These are phyloP conservation scores for Dorcus hopei DNA, from an alignment of 2,888 invertebrate genomes.

Conservation along the genomic window DNA sequence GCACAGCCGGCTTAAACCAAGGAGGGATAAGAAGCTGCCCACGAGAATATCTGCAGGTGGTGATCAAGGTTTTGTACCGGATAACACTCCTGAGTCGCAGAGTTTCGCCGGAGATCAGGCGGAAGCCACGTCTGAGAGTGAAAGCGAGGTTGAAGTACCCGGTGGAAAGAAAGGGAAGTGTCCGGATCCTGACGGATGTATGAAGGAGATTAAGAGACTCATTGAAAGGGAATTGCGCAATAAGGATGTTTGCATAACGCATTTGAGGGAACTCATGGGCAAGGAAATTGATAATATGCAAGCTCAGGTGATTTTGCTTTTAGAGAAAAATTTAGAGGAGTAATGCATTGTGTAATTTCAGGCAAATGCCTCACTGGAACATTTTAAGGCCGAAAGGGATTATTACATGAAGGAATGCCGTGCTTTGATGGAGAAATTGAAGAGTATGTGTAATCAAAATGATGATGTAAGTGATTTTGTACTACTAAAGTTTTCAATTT, in stretches of 20 bases:
- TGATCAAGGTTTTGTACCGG: not conserved
- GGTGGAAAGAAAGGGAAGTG: not conserved
- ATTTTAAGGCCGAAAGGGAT: conserved; percentile 51
- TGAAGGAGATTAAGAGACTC: conserved; percentile 8
- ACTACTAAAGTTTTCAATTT: not conserved
- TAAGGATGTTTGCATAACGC: conserved; percentile 15
- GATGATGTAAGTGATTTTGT: conserved; percentile 4
- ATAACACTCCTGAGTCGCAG: conserved; percentile 7
- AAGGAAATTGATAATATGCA: conserved; percentile 19
- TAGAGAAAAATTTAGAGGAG: not conserved
- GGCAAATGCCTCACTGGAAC: conserved; percentile 31
- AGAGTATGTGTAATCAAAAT: conserved; percentile 26
- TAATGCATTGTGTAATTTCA: conserved; percentile 1
- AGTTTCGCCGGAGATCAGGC: not conserved
- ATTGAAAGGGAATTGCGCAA: conserved; percentile 10
- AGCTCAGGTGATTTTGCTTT: conserved; percentile 2
- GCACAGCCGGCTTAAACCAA: too few species aligned
- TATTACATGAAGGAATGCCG: conserved; percentile 53
- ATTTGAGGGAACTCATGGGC: conserved; percentile 17
- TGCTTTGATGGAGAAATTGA: conserved; percentile 45
- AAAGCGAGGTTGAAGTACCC: not conserved
- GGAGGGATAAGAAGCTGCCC: too few species aligned
- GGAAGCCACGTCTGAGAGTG: not conserved
- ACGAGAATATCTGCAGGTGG: too few species aligned
- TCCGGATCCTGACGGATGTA: conserved; percentile 14